Evolutionary conservation across 92 coral and sea anemone species (phyloP).

Genomic region (Anthopleura xanthogrammica): DNA sequence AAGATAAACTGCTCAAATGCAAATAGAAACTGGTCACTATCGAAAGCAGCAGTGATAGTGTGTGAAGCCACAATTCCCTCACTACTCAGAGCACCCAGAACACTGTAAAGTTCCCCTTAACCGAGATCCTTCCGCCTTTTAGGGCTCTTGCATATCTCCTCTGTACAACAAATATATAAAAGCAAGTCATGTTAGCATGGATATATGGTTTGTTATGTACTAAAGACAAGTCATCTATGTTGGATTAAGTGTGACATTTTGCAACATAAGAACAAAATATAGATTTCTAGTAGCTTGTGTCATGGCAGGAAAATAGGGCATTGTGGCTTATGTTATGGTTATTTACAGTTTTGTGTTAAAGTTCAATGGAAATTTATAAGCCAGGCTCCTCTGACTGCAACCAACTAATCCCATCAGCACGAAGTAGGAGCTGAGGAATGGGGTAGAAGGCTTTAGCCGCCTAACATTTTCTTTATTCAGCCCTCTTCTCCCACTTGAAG

Average conservation of each 20-base stretch:
- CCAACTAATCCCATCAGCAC: background rate
- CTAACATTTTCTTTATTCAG: too few species aligned
- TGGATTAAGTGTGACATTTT: background rate
- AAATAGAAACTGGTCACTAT: constrained; percentile 38
- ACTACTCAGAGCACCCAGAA: constrained; percentile 42
- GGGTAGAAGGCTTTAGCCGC: too few species aligned
- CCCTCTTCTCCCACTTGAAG: too few species aligned
- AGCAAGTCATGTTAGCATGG: background rate
- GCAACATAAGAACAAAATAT: background rate
- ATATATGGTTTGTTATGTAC: background rate
- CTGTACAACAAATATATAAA: constrained; percentile 19
- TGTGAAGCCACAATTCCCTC: constrained; percentile 48
- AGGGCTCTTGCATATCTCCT: constrained; percentile 46
- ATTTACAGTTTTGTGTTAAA: background rate
- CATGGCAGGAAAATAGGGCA: background rate
- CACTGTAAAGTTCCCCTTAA: constrained; percentile 53
- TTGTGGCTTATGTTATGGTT: background rate
- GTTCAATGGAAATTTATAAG: background rate
- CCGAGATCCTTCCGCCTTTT: constrained; percentile 37
- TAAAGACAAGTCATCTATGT: background rate
- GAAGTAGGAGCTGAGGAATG: too few species aligned
- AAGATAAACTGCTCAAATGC: constrained; percentile 55
- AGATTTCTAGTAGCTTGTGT: background rate
- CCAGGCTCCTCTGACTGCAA: background rate
- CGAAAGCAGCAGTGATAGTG: constrained; percentile 46